Evolutionary conservation across 2,797 vertebrate genomes (phyloP).

Genomic region (Rousettus madagascariensis): DNA sequence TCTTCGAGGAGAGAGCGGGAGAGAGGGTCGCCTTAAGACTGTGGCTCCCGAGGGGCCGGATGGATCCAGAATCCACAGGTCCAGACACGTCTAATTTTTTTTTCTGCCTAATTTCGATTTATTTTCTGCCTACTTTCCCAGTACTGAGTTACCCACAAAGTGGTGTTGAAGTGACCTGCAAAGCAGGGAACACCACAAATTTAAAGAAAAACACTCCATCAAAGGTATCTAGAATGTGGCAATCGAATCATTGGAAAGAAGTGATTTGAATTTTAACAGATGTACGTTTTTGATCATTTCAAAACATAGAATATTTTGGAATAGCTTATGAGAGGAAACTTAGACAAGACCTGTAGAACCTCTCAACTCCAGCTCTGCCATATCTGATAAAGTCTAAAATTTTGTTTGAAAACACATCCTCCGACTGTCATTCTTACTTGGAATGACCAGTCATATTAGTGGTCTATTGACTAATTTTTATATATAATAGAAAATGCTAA

Average conservation of each 20-base stretch:
- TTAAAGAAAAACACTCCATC: not conserved
- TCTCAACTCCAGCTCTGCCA: not conserved
- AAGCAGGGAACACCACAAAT: not conserved
- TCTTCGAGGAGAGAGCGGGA: slow-evolving; percentile 81
- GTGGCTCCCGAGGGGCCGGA: fast-evolving
- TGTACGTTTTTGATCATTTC: not conserved
- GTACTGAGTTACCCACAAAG: not conserved
- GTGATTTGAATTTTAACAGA: not conserved
- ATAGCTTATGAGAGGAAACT: not conserved
- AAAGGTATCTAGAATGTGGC: not conserved
- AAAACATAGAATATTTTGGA: not conserved
- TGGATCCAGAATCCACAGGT: not conserved
- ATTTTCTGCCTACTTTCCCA: not conserved
- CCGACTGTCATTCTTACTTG: not conserved
- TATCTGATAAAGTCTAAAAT: not conserved
- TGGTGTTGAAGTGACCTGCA: not conserved
- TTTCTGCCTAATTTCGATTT: too few species aligned
- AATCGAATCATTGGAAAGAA: not conserved
- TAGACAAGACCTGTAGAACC: not conserved
- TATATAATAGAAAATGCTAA: not conserved
- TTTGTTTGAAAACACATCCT: not conserved
- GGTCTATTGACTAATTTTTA: not conserved
- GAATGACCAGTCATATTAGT: not conserved
- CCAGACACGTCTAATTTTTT: not conserved
- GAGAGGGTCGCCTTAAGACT: not conserved